Percentiles rank a stretch among this genome's conserved stretches.
These are phyloP conservation scores for Etheostoma spectabile DNA, from an alignment of 2,113 vertebrate genomes.

Conservation along the genomic window DNA sequence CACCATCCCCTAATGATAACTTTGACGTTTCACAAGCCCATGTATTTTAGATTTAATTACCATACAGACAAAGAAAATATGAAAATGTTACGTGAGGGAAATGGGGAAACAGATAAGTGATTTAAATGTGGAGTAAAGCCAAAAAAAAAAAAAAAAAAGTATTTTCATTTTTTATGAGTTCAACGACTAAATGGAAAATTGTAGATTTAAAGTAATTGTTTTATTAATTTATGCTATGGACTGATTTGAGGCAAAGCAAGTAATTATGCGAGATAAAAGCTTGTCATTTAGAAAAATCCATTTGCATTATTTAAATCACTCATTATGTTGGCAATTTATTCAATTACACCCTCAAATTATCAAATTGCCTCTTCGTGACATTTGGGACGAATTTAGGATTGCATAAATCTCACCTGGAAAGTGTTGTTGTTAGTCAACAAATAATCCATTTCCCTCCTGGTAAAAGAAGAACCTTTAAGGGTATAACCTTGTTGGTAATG, in stretches of 20 bases:
- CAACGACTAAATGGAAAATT: neutral
- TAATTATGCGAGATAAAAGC: slow-evolving; percentile 17
- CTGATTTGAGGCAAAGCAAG: slow-evolving; percentile 22
- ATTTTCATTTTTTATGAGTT: neutral
- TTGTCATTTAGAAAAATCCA: slow-evolving; percentile 6
- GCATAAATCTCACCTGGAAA: neutral
- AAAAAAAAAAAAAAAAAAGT: neutral
- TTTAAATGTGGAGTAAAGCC: slow-evolving; percentile 10
- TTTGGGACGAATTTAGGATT: neutral
- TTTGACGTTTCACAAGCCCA: neutral
- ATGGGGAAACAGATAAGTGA: slow-evolving; percentile 1
- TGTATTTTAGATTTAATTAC: slow-evolving; percentile 18
- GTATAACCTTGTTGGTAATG: neutral
- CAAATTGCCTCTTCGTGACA: slow-evolving; percentile 5
- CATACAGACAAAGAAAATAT: neutral
- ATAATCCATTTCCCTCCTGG: neutral
- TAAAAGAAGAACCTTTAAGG: neutral
- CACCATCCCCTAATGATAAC: neutral
- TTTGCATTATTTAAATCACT: slow-evolving; percentile 30
- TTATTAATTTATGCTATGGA: slow-evolving; percentile 14
- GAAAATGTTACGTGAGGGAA: slow-evolving; percentile 8
- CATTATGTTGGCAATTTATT: slow-evolving; percentile 19
- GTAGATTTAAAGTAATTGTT: slow-evolving; percentile 10
- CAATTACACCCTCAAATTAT: slow-evolving; percentile 16
- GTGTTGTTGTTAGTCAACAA: neutral